Evolutionary conservation across 2,888 invertebrate species (phyloP).

Genomic region (Philonicus albiceps): DNA sequence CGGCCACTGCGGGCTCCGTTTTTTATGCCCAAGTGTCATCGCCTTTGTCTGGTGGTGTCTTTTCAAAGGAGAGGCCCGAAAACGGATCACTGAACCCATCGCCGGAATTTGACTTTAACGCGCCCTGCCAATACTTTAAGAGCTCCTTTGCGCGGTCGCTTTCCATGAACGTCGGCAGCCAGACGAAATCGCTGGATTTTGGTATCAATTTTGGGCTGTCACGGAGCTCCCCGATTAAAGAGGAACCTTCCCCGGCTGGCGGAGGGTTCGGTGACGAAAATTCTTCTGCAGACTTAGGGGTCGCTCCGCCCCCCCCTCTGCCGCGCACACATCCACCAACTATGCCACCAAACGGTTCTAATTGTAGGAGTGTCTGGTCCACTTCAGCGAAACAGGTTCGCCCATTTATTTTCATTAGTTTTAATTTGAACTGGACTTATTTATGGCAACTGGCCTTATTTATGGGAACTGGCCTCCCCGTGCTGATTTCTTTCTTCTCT

Average conservation of each 20-base stretch:
- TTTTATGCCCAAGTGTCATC: background rate
- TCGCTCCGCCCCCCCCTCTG: slow-evolving; percentile 26
- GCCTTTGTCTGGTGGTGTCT: background rate
- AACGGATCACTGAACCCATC: slow-evolving; percentile 8
- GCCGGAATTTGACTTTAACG: slow-evolving; percentile 61
- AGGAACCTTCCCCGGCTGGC: slow-evolving; percentile 13
- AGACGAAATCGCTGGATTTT: slow-evolving; percentile 63
- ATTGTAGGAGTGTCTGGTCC: slow-evolving; percentile 39
- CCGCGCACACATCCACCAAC: slow-evolving; percentile 39
- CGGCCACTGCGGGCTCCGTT: background rate
- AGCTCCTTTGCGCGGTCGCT: slow-evolving; percentile 67
- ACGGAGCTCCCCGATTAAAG: slow-evolving; percentile 36
- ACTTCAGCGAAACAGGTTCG: slow-evolving; percentile 36
- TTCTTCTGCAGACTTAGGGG: background rate
- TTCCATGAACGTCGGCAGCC: slow-evolving; percentile 58
- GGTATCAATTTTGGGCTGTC: slow-evolving; percentile 52
- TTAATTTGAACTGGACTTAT: background rate
- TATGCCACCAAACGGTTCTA: background rate
- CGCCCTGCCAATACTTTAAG: slow-evolving; percentile 65
- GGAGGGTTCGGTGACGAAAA: background rate
- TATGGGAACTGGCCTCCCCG: background rate
- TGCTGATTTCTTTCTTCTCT: background rate
- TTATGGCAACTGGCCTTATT: background rate
- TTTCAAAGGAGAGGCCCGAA: background rate
- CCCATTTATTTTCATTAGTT: background rate